These are phyloP conservation scores for Aporophyla lueneburgensis DNA, from an alignment of 2,888 invertebrate species.

Conservation along the genomic window DNA sequence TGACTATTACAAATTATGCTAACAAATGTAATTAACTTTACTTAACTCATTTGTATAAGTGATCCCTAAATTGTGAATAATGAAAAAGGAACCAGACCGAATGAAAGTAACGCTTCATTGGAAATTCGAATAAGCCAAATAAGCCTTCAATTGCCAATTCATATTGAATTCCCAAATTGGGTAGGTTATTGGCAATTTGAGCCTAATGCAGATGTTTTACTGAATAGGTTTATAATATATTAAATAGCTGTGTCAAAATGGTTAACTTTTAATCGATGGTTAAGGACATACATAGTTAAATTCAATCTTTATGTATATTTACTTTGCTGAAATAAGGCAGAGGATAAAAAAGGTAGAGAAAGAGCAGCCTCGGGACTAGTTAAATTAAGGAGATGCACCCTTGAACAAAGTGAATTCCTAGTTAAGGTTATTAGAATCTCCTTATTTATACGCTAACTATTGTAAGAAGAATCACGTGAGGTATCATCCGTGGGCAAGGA, in stretches of 20 bases:
- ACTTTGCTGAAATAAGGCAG: too few relatives aligned
- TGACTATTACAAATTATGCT: background rate
- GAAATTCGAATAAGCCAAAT: constrained; percentile 37
- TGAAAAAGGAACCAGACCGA: background rate
- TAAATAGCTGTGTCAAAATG: background rate
- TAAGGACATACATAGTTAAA: background rate
- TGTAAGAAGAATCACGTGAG: constrained; percentile 11
- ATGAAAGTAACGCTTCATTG: constrained; percentile 34
- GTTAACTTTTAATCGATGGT: background rate
- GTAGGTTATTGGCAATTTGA: constrained; percentile 17
- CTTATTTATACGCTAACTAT: constrained; percentile 11
- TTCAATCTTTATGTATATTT: background rate
- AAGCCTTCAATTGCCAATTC: constrained; percentile 30
- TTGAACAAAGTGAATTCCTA: background rate
- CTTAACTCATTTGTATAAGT: background rate
- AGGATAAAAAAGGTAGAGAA: background rate
- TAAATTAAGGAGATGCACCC: background rate
- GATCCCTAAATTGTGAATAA: constrained; percentile 11
- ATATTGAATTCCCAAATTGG: constrained; percentile 16
- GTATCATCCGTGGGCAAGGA: background rate
- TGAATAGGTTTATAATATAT: background rate
- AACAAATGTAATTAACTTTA: background rate
- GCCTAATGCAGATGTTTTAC: constrained; percentile 4
- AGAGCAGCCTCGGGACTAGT: background rate
- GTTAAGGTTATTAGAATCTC: background rate